phyloP scores from a whole-genome alignment of 2,797 vertebrate genomes.

The Brotogeris chrysoptera region DNA sequence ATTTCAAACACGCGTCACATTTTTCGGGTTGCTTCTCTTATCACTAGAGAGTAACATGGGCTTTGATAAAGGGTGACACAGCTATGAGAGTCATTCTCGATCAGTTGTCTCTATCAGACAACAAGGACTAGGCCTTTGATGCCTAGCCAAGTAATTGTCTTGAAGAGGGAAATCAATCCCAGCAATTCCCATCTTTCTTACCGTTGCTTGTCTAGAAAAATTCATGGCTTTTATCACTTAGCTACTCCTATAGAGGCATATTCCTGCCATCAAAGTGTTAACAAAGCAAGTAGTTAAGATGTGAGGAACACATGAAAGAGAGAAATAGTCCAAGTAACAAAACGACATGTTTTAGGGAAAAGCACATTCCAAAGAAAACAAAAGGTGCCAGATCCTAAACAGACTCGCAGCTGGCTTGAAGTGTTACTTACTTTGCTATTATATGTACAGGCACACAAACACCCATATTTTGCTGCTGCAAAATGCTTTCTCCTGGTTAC shows the following conservation, averaged over 20 bases:
- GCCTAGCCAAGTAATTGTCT: conserved; percentile 43
- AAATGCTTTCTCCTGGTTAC: not conserved
- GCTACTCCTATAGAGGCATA: not conserved
- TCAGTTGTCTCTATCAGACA: conserved; percentile 24
- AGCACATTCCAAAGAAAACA: not conserved
- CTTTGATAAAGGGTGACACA: conserved; percentile 51
- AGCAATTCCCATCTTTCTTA: not conserved
- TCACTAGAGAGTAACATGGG: conserved; percentile 20
- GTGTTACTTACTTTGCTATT: not conserved
- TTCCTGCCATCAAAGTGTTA: not conserved
- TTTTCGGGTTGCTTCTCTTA: conserved; percentile 56
- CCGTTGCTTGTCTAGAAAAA: not conserved
- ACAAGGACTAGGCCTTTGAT: conserved; percentile 37
- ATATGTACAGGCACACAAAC: not conserved
- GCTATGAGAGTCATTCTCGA: conserved; percentile 59
- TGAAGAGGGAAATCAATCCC: conserved; percentile 8
- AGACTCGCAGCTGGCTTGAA: not conserved
- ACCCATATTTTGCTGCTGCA: not conserved
- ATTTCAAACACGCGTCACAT: conserved; percentile 34
- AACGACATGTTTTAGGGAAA: not conserved
- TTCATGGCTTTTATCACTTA: not conserved
- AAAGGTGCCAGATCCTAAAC: not conserved
- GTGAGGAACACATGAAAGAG: not conserved
- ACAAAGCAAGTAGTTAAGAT: not conserved
- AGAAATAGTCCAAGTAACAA: not conserved